Evolutionary conservation across 2,113 vertebrate species (phyloP), one percentile per base, ranked within the genome.

Genomic region (Stictonetta naevosa): DNA sequence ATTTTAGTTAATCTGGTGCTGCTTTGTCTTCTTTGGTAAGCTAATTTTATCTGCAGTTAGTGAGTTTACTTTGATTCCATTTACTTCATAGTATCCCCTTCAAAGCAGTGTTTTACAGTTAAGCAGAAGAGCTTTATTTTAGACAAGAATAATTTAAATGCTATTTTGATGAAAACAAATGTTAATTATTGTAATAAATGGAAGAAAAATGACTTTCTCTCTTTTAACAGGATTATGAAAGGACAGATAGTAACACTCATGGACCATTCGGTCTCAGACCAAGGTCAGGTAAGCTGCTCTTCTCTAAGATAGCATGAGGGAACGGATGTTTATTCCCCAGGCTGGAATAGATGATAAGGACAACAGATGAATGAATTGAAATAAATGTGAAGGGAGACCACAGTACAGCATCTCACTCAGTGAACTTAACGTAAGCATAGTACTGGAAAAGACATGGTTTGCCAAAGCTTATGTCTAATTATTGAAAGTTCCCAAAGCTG

Each of bases 181-280:
- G 34, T 58, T 38, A 46, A 11, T 86, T 83, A 6, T 83, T 82
- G 21, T 28, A 52, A 50, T 34, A 26, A 53, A 22, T 58, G 72
- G 59, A 86, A 83, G 53, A 78, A 90, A 93, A 88, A 12, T 75
- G 11, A 83, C 56, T 94, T 95, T 34, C 3, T 92, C 46, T 95
- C 88, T 77, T 31, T 86, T 91, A 79, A 94, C 97, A 98, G 98
- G 98, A 98, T 74, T 98, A 97, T 95, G 98, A 98, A 91, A 97
- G 97, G 93, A 96, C 95, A 75, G 98, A 98, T 44, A 94, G 90
- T 91, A 98, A 94, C 93, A 94, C 96, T 91, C 98, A 98, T 20
- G 98, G 98, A 83, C 98, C 98, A 0, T 99, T 99, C 98, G 99
- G 99, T 90, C 98, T 99, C 75, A 99, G 99, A 83, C 99, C 99